Conservation (phyloP, 2,113 vertebrate genomes). For the Channa argus region DNA sequence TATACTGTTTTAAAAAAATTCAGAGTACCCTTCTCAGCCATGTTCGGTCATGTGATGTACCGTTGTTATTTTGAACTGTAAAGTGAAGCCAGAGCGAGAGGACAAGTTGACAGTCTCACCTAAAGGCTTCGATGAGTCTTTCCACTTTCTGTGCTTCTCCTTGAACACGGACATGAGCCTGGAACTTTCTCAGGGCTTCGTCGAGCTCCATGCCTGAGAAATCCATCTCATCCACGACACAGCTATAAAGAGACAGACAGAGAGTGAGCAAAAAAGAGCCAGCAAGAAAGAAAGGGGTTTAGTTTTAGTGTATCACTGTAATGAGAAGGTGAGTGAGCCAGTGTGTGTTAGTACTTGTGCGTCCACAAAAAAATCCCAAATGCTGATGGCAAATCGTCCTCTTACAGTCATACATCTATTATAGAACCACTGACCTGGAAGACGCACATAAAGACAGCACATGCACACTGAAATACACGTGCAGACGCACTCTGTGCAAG, state of each 20-base stretch:
- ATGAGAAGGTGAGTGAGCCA: slow-evolving; percentile 33
- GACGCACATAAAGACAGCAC: slow-evolving; percentile 47
- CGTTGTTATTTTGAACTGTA: slow-evolving; percentile 37
- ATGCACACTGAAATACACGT: neutral
- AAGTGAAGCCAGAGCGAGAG: slow-evolving; percentile 32
- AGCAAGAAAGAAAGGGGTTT: neutral
- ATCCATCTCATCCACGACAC: slow-evolving; percentile 99
- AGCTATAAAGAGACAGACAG: slow-evolving; percentile 79
- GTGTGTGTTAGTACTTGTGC: slow-evolving; percentile 1
- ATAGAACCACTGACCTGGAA: slow-evolving; percentile 74
- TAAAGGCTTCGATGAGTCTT: slow-evolving; percentile 98
- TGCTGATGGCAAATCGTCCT: slow-evolving; percentile 58
- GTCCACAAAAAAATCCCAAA: slow-evolving; percentile 31
- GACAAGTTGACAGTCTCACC: slow-evolving; percentile 81
- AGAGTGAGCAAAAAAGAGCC: neutral
- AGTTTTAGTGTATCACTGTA: slow-evolving; percentile 18
- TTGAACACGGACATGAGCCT: slow-evolving; percentile 97
- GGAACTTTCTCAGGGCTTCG: slow-evolving; percentile 96
- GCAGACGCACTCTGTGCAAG: slow-evolving; percentile 23
- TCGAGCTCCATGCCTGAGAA: slow-evolving; percentile 98
- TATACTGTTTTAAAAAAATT: slow-evolving; percentile 37
- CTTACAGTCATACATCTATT: slow-evolving; percentile 63
- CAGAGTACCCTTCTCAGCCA: slow-evolving; percentile 21
- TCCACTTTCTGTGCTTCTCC: slow-evolving; percentile 99
- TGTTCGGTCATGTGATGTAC: slow-evolving; percentile 36